Base-by-base conservation (phyloP, 2,797 vertebrate species). In the Balearica regulorum region DNA sequence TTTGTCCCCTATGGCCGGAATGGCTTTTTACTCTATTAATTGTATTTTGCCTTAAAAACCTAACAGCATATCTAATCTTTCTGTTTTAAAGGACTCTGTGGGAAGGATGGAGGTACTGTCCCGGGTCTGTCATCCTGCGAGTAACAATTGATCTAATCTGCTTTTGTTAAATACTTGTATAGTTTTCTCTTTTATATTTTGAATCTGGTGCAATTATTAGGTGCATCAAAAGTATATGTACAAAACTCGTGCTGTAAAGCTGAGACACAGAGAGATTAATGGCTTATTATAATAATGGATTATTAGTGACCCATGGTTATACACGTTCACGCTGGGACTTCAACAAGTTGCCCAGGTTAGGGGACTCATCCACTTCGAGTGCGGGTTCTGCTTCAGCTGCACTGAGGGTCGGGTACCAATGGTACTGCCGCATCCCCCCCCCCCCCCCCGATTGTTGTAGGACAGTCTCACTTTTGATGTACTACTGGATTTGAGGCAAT, bases 381-480 rank as follows among this genome's bases (percentile, higher is more conserved):
- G 12, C 39, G 35, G 28, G 26, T 71, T 70, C 46, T 84, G 25
- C 61, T 39, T 39, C 7, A 12, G 2, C 29, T 64, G 16, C 9
- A 3, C 16, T 51, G 66, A 16, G 37, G 48, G 10, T 20, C 44
- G n/a, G 29, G 28, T 58, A 41, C 24, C 0, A 3, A 0, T 24
- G 46, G 21, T 4, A 5, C 11, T 53, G 26, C 33, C 60, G 37
- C 4, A 0, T 43, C 11, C 18, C 18, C 16, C 13, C 0, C 5
- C 11, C 18, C 18, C 16, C 13, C 0, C 5, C 48, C 8, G 18
- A 0, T 1, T 53, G 39, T 14, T 43, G 37, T 12, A 58, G 33
- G 51, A 10, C 51, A 15, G 13, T 55, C 76, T 77, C 22, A 9
- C 12, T 49, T 48, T 39, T 1, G 2, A 3, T 43, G 6, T 13